These are phyloP conservation scores for Busseola fusca DNA, from an alignment of 2,888 invertebrate species.

Conservation along the genomic window DNA sequence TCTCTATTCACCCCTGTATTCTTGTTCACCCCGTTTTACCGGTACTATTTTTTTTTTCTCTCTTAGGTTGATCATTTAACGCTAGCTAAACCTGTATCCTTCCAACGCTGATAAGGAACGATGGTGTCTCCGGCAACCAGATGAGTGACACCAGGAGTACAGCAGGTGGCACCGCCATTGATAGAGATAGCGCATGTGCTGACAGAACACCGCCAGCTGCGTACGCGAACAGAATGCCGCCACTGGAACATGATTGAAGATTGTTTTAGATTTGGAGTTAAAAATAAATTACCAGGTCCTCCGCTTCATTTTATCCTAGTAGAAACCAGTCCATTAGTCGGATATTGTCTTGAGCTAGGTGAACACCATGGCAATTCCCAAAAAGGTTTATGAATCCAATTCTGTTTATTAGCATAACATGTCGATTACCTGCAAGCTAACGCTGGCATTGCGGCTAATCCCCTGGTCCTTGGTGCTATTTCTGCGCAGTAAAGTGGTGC, in stretches of 20 bases:
- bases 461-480: constrained; percentile 82
- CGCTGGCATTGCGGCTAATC: constrained; percentile 83
- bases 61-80: not conserved
- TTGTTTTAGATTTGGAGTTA: not conserved
- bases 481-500: constrained; percentile 85
- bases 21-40: too few relatives aligned
- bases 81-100: constrained; percentile 78
- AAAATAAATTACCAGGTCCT: not conserved
- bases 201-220: constrained; percentile 82
- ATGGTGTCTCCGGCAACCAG: constrained; percentile 85
- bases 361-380: not conserved
- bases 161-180: constrained; percentile 79
- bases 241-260: constrained; percentile 70
- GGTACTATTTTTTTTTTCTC: not conserved
- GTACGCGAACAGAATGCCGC: constrained; percentile 84
- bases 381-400: not conserved
- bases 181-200: constrained; percentile 80
- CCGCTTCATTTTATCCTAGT: constrained; percentile 4
- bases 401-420: not conserved
- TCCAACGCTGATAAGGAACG: constrained; percentile 82
- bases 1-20: too few relatives aligned
- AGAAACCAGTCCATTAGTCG: not conserved
- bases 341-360: not conserved
- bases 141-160: constrained; percentile 79
- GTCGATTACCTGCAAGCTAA: constrained; percentile 80